Conservation (phyloP, 2,888 invertebrate genomes). For the Cotesia congregata region DNA sequence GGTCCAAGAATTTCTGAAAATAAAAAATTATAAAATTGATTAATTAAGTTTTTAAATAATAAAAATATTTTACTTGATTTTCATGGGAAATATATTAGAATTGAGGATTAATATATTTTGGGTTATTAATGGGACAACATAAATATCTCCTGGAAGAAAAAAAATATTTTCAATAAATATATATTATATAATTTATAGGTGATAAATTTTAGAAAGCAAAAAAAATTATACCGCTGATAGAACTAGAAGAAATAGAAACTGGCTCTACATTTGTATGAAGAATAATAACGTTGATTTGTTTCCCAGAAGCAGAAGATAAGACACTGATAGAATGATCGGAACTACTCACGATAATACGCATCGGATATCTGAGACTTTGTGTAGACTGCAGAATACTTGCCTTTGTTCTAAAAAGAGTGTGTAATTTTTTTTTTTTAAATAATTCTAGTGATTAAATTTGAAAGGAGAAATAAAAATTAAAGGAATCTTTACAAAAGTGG, state of each 20-base stretch:
- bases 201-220: neutral
- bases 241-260: constrained; percentile 48
- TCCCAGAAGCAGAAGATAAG: constrained; percentile 48
- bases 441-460: neutral
- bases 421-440: neutral
- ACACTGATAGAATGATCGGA: constrained; percentile 52
- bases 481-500: constrained; percentile 51
- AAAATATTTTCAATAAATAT: constrained; percentile 7
- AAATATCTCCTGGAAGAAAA: constrained; percentile 47
- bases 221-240: constrained; percentile 46
- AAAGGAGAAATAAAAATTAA: neutral
- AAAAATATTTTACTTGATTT: constrained; percentile 46
- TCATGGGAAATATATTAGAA: constrained; percentile 49
- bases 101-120: constrained; percentile 53
- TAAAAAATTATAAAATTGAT: neutral
- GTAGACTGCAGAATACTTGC: constrained; percentile 47
- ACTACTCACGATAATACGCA: constrained; percentile 48
- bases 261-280: constrained; percentile 47
- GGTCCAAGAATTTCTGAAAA: constrained; percentile 50
- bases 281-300: constrained; percentile 53
- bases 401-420: constrained; percentile 40
- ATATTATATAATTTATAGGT: neutral
- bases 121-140: constrained; percentile 49
- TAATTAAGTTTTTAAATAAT: neutral
- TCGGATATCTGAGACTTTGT: constrained; percentile 51